Evolutionary conservation across 2,888 invertebrate genomes (phyloP).

Genomic region (Harmothoe impar): DNA sequence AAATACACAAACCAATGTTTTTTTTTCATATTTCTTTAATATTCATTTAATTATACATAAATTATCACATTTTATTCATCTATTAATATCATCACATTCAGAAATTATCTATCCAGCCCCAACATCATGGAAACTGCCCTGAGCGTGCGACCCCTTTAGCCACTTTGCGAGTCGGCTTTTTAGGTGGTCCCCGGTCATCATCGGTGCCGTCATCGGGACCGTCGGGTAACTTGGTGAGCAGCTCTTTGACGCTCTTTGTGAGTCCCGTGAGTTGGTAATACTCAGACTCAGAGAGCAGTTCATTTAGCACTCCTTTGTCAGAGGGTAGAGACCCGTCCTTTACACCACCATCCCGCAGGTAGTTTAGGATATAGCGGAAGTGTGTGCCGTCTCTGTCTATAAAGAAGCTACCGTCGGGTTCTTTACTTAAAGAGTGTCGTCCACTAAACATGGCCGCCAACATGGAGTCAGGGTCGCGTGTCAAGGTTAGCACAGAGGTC

Average conservation of each 20-base stretch:
- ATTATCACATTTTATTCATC: neutral
- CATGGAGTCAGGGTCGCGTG: slow-evolving; percentile 72
- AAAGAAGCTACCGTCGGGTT: slow-evolving; percentile 74
- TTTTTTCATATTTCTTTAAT: neutral
- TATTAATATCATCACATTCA: neutral
- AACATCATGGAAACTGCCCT: slow-evolving; percentile 31
- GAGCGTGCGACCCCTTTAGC: slow-evolving; percentile 55
- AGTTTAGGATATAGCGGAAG: slow-evolving; percentile 79
- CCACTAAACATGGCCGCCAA: slow-evolving; percentile 75
- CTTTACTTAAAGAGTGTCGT: slow-evolving; percentile 70
- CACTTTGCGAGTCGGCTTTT: slow-evolving; percentile 54
- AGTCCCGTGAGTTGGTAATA: slow-evolving; percentile 72
- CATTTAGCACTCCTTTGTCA: slow-evolving; percentile 69
- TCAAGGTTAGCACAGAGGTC: slow-evolving; percentile 73
- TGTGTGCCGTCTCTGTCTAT: slow-evolving; percentile 76
- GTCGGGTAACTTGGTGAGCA: slow-evolving; percentile 31
- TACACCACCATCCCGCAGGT: slow-evolving; percentile 79
- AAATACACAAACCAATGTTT: neutral
- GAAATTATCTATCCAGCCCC: neutral
- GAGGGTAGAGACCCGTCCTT: slow-evolving; percentile 68
- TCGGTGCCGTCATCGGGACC: neutral
- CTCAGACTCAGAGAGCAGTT: slow-evolving; percentile 73
- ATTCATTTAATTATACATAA: neutral
- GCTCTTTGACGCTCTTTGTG: slow-evolving; percentile 34
- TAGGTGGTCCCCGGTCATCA: slow-evolving; percentile 17